These are phyloP conservation scores for Corydoras maculifer DNA, from an alignment of 2,113 vertebrate species.

Conservation along the genomic window DNA sequence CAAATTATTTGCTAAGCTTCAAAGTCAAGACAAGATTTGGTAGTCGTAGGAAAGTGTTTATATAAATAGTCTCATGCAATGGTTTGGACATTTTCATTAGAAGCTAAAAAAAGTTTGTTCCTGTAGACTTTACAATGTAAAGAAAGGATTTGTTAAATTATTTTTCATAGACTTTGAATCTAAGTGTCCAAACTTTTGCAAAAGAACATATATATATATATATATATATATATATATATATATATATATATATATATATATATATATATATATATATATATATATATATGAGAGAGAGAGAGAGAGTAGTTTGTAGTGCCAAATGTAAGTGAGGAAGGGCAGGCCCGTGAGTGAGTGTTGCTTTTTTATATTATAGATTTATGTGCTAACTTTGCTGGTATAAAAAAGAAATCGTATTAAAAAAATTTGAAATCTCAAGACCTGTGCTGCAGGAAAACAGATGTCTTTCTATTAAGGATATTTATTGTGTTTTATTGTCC, in stretches of 20 bases:
- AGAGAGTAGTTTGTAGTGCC: slow-evolving; percentile 62
- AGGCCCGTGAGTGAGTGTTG: slow-evolving; percentile 46
- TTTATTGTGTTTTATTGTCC: slow-evolving; percentile 68
- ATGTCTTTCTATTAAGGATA: slow-evolving; percentile 53
- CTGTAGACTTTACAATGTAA: too few species aligned
- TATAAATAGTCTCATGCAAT: too few species aligned
- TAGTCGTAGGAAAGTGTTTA: slow-evolving; percentile 47
- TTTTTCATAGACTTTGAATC: slow-evolving; percentile 7
- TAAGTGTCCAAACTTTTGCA: slow-evolving; percentile 55
- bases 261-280: slow-evolving; percentile 10
- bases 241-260: neutral
- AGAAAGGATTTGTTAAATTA: too few species aligned
- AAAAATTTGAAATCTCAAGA: slow-evolving; percentile 1
- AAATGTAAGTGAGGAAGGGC: slow-evolving; percentile 59
- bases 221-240: neutral
- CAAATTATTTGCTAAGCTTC: slow-evolving; percentile 52
- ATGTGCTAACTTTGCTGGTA: slow-evolving; percentile 43
- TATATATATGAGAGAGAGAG: slow-evolving; percentile 27
- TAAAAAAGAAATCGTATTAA: neutral
- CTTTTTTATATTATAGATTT: slow-evolving; percentile 33
- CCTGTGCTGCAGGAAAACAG: slow-evolving; percentile 46
- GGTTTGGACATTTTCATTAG: too few species aligned
- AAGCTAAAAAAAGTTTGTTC: too few species aligned
- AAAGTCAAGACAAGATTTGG: slow-evolving; percentile 52
- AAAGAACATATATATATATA: neutral